These are phyloP conservation scores for Picus viridis DNA, from an alignment of 2,797 vertebrate species.

Conservation along the genomic window DNA sequence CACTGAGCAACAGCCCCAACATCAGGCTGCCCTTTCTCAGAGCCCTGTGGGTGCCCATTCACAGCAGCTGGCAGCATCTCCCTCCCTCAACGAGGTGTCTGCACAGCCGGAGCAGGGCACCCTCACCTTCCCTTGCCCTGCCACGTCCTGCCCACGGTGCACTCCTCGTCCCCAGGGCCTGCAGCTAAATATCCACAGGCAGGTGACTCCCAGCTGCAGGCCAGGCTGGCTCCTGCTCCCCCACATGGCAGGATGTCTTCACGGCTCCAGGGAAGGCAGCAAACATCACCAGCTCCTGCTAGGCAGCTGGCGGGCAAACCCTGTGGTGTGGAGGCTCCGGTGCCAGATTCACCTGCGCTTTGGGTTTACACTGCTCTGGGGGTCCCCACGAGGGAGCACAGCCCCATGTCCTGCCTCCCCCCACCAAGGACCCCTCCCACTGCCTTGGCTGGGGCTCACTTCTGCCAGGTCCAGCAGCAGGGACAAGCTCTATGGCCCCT, in stretches of 20 bases:
- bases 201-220: not conserved
- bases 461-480: accelerated
- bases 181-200: accelerated
- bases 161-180: not conserved
- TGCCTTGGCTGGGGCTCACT: accelerated
- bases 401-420: accelerated
- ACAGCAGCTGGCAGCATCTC: not conserved
- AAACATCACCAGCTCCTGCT: not conserved
- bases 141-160: accelerated
- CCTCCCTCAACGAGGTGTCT: not conserved
- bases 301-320: not conserved
- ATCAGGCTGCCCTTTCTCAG: not conserved
- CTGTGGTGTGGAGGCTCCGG: accelerated
- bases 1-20: not conserved
- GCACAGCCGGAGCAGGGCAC: accelerated
- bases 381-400: not conserved
- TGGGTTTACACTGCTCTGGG: accelerated
- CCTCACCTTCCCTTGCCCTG: not conserved
- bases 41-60: not conserved
- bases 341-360: accelerated
- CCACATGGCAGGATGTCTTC: accelerated
- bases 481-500: not conserved
- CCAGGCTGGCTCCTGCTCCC: not conserved
- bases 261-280: not conserved
- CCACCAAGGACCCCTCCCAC: not conserved